Evolutionary conservation across 1,140 invertebrate species (phyloP).

Genomic region (Battus philenor): DNA sequence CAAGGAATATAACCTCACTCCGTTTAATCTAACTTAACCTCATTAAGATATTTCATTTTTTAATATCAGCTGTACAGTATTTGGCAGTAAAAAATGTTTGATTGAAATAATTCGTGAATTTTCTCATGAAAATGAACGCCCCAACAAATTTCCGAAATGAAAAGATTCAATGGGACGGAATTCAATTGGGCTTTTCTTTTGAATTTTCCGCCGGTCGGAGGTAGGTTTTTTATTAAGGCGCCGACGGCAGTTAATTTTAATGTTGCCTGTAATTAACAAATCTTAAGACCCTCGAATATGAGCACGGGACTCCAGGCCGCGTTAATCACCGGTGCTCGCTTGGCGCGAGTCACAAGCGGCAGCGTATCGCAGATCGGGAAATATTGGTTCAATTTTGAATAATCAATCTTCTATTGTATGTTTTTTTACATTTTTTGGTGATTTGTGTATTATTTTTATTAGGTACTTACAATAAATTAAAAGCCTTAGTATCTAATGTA

Average conservation of each 20-base stretch:
- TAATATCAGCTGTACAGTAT: too few species aligned
- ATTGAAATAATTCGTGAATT: constrained; percentile 6
- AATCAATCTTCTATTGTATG: too few species aligned
- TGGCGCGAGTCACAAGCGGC: constrained; percentile 16
- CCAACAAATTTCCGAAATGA: constrained; percentile 6
- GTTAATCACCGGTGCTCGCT: constrained; percentile 29
- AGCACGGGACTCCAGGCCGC: constrained; percentile 29
- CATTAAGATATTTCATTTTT: too few species aligned
- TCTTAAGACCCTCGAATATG: constrained; percentile 61
- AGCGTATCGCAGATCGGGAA: constrained; percentile 11
- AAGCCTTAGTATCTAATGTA: too few species aligned
- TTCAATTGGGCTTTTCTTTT: constrained; percentile 20
- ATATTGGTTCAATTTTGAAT: too few species aligned
- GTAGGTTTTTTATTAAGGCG: constrained; percentile 39
- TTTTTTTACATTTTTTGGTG: too few species aligned
- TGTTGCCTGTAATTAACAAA: constrained; percentile 63
- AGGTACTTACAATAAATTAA: too few species aligned
- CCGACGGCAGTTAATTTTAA: constrained; percentile 60
- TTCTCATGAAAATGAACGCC: neutral
- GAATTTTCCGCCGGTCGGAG: constrained; percentile 20
- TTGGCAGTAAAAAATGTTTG: constrained; percentile 1
- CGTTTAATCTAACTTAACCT: too few species aligned
- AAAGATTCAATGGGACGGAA: constrained; percentile 15
- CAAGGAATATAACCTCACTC: too few species aligned
- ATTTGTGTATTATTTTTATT: too few species aligned